Base-by-base conservation (phyloP, 2,888 invertebrate genomes). In the Hipparchia sbordonii region DNA sequence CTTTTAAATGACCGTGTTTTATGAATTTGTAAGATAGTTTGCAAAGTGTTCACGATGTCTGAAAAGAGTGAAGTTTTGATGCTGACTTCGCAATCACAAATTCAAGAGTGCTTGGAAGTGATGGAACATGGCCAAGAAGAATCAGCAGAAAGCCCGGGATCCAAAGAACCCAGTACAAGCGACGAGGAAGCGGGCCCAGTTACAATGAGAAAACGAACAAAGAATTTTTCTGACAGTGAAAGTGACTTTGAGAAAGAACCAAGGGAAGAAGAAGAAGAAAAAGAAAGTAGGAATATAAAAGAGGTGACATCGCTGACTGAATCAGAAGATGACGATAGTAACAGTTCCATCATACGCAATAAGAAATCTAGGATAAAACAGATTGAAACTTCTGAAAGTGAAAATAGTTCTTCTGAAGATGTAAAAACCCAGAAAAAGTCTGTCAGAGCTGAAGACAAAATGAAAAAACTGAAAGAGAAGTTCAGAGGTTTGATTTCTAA, bases 391-490 rank as follows among this genome's bases (percentile, higher is more conserved):
- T 67, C 61, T 70, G 71, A 73, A 39, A 73, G 71, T 66, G 70
- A 74, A 39, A 66, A 63, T 63, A 74, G 59, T 10, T 65, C 69
- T 54, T 62, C 70, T 13, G 69, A 78, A 72, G 72, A 76, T 57
- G 46, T 59, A 56, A 46, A 8, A 46, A 56, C 67, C 39, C 66
- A 48, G 6, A 67, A 70, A 67, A 73, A 67, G 74, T 86, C 86
- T 70, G 74, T 78, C 6, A 83, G 91, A 71, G 86, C 88, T 72
- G 86, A 85, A 74, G 85, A 87, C 59, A 92, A 88, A 80, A 87
- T 81, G 57, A 85, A 81, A 70, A 90, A 87, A 75, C 62, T 94
- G 2, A 85, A 80, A 75, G 81, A 90, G 39, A 94, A 92, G 76
- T 93, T 93, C 73, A 83, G 87, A 79, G 83, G 78, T 52, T 77